phyloP scores from a whole-genome alignment of 1,140 invertebrate species.

The Andrena cerasifolii region DNA sequence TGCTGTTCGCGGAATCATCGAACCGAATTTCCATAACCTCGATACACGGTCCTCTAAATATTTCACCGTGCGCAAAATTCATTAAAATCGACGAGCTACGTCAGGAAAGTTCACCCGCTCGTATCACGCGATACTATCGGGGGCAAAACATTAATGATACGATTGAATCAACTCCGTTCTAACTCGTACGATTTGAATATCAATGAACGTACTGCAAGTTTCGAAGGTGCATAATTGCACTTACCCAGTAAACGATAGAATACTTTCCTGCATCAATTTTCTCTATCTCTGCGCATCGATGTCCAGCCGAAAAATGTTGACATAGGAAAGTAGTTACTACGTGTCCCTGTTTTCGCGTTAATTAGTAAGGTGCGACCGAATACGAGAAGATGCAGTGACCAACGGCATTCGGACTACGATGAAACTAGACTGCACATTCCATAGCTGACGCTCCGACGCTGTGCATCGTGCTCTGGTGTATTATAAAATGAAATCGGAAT shows the following conservation, averaged over 20 bases:
- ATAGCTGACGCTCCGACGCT: neutral
- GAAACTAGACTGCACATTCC: neutral
- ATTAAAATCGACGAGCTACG: neutral
- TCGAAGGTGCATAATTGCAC: no score
- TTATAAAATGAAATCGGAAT: constrained; percentile 25
- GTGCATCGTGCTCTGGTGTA: neutral
- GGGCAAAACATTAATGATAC: no score
- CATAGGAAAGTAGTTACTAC: neutral
- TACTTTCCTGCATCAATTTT: no score
- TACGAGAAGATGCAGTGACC: neutral
- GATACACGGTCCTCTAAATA: neutral
- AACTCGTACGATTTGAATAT: no score
- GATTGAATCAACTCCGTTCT: no score
- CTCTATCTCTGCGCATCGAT: neutral
- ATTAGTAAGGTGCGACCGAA: constrained; percentile 6
- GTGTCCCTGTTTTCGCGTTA: constrained; percentile 6
- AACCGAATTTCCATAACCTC: constrained; percentile 51
- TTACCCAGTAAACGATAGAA: no score
- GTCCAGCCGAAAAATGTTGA: neutral
- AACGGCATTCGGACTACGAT: neutral
- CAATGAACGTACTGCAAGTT: no score
- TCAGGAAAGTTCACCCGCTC: neutral
- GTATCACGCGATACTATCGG: no score
- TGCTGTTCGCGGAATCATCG: constrained; percentile 59
- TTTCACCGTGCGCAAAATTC: neutral